Base-by-base conservation (phyloP, 2,888 invertebrate genomes). In the Phragmatobia fuliginosa region DNA sequence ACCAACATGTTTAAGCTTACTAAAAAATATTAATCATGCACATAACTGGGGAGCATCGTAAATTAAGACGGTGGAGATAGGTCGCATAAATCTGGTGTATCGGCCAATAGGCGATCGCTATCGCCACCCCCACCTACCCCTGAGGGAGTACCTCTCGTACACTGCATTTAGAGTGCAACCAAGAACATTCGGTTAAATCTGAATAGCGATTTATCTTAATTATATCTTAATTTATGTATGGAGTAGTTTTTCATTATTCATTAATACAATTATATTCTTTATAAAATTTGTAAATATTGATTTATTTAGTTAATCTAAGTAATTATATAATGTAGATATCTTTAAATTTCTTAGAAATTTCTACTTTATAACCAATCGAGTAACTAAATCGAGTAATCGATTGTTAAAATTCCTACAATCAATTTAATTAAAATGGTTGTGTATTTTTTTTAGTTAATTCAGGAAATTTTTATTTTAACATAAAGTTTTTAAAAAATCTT, bases 21-120 rank as follows among this genome's bases (percentile, higher is more conserved):
- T 21, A 49, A 66, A 70, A 71, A 56, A 68, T 70, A 75, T 72
- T 64, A 73, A 61, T 64, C 73, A 33, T 31, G 69, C 77, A 75
- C 74, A 82, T 73, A 28, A 62, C n/a, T 60, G 62, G 62, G 72
- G 71, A 56, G 18, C 60, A 61, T 75, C 81, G 80, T 88, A 88
- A 88, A 88, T 88, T 88, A 88, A 87, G 87, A 86, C 81, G 64
- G 66, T 78, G 75, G 71, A 80, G 87, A 87, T 87, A 87, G 71
- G 71, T 83, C 66, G 79, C 86, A 88, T 89, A 89, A 89, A 90
- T 90, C 87, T 83, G 68, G 70, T 79, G 82, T 88, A 89, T 90
- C 89, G 82, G 76, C 80, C 87, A 85, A 87, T 87, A 86, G 85
- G 79, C 83, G 86, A 89, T 89, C 82, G 80, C 77, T 81, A 85